phyloP scores from a whole-genome alignment of 2,888 invertebrate genomes.

The Lamproptera curius region DNA sequence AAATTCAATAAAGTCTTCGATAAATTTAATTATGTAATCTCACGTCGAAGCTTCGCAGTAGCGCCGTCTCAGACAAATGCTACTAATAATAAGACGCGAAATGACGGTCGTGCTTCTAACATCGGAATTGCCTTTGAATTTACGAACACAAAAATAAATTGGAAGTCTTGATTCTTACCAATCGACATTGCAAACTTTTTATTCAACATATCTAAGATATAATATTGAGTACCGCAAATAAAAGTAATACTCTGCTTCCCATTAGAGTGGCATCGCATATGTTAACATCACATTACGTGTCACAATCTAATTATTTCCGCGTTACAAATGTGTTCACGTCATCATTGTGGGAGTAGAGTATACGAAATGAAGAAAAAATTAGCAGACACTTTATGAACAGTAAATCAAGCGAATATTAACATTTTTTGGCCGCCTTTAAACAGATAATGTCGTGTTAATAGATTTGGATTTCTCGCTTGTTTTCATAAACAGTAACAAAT shows the following conservation, averaged over 20 bases:
- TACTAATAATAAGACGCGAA: constrained; percentile 37
- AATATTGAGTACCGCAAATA: no score
- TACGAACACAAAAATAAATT: constrained; percentile 51
- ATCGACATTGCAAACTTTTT: constrained; percentile 29
- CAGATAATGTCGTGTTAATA: no score
- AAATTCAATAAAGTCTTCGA: constrained; percentile 16
- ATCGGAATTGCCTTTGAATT: constrained; percentile 52
- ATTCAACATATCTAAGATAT: background rate
- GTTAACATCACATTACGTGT: background rate
- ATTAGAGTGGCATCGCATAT: background rate
- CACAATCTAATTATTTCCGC: constrained; percentile 4
- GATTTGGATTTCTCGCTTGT: no score
- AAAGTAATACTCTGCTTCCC: background rate
- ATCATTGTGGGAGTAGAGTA: background rate
- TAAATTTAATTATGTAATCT: constrained; percentile 19
- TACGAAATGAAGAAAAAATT: no score
- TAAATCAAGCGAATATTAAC: no score
- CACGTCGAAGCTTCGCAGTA: constrained; percentile 18
- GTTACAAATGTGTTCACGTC: constrained; percentile 6
- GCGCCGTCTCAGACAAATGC: constrained; percentile 27
- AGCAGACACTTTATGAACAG: no score
- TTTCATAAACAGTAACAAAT: no score
- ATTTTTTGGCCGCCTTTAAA: no score
- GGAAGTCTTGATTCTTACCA: constrained; percentile 29
- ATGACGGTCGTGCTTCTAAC: constrained; percentile 30